Evolutionary conservation across 2,113 vertebrate species (phyloP).

Genomic region (Alethe castanea): DNA sequence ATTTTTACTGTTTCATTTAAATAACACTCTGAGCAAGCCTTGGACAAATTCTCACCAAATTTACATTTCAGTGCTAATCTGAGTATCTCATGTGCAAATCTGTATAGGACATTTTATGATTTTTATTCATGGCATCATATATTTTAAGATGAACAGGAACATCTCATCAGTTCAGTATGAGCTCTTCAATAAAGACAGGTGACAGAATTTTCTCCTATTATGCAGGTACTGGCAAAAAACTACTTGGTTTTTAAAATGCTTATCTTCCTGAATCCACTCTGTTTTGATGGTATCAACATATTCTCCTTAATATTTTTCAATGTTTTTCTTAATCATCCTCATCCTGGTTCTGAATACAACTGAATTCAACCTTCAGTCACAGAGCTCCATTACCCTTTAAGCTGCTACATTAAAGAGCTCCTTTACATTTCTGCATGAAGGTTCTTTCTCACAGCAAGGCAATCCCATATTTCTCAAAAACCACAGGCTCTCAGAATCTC

Average conservation of each 20-base stretch:
- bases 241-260: neutral
- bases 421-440: neutral
- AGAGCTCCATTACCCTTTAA: neutral
- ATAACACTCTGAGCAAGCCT: neutral
- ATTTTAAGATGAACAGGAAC: neutral
- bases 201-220: neutral
- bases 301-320: neutral
- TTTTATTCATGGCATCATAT: neutral
- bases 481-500: neutral
- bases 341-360: neutral
- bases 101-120: neutral
- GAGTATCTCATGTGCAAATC: neutral
- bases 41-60: neutral
- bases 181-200: neutral
- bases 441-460: neutral
- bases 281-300: neutral
- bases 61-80: neutral
- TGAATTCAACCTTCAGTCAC: neutral
- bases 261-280: neutral
- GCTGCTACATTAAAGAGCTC: neutral
- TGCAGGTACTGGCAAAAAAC: neutral
- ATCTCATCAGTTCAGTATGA: neutral
- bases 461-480: neutral
- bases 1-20: neutral
- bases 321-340: neutral